Evolutionary conservation across 2,113 vertebrate genomes (phyloP).

Genomic region (Brachypodius melanocephalos): DNA sequence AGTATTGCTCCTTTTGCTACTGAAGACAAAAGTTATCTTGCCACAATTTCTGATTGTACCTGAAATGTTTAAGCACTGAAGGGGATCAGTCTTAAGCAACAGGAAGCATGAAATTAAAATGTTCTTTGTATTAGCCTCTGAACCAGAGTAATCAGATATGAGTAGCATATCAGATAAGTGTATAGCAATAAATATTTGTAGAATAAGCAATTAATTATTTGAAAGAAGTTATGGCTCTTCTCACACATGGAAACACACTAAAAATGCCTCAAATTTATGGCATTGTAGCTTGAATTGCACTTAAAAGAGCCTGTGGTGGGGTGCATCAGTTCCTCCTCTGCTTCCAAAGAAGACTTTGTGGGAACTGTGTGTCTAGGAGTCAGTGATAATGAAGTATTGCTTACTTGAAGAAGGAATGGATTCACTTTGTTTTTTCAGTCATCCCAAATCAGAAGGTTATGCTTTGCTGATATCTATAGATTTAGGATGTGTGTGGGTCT

Average conservation of each 20-base stretch:
- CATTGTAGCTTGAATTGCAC: background rate
- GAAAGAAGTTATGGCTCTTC: background rate
- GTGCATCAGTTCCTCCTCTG: background rate
- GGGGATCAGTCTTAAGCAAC: background rate
- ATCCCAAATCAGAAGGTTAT: background rate
- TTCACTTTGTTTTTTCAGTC: background rate
- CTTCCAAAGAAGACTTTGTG: background rate
- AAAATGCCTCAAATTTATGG: background rate
- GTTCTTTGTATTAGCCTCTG: background rate
- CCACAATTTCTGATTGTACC: background rate
- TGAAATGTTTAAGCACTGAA: background rate
- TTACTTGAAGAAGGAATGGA: background rate
- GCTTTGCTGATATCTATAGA: background rate
- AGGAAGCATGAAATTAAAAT: background rate
- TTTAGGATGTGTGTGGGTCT: background rate
- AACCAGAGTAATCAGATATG: background rate
- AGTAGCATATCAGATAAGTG: background rate
- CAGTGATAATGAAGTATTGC: background rate
- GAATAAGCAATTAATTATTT: background rate
- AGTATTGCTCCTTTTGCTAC: background rate
- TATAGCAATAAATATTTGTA: background rate
- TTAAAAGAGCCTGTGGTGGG: background rate
- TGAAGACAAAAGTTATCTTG: background rate
- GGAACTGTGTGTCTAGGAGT: background rate
- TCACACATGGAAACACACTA: background rate